Evolutionary conservation across 2,797 vertebrate species (phyloP).

Genomic region (Notamacropus eugenii): DNA sequence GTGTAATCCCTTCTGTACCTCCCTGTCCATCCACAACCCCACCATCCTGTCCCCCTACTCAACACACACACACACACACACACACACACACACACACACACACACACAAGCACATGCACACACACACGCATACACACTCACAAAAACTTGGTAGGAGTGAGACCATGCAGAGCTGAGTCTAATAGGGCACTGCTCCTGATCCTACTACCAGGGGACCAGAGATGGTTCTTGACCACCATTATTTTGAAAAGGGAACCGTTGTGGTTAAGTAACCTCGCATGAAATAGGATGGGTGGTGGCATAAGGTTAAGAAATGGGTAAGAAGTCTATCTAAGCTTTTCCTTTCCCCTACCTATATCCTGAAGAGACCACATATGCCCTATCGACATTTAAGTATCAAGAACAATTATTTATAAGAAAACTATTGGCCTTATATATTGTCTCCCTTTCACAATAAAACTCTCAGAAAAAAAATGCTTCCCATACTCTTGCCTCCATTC

Average conservation of each 20-base stretch:
- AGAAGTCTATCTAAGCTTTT: neutral
- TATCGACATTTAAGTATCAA: neutral
- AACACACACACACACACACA: neutral
- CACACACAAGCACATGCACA: too few species aligned
- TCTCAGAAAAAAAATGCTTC: neutral
- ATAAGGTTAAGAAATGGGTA: neutral
- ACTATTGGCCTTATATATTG: neutral
- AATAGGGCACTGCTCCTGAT: neutral
- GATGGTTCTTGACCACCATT: neutral
- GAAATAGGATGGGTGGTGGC: neutral
- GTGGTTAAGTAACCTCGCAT: neutral
- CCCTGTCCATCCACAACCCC: neutral
- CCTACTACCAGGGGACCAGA: neutral
- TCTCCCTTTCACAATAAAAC: neutral
- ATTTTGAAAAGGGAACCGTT: neutral
- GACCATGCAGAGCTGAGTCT: neutral
- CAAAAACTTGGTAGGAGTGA: neutral
- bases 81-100: neutral
- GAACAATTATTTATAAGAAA: neutral
- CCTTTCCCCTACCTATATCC: neutral
- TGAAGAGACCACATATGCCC: neutral
- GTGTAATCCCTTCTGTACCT: neutral
- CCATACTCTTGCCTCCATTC: neutral
- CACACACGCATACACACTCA: neutral
- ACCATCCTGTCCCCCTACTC: neutral